Percentiles rank a stretch among this genome's conserved stretches.
These are phyloP conservation scores for Lates japonicus DNA, from an alignment of 2,797 vertebrate species.

Conservation along the genomic window DNA sequence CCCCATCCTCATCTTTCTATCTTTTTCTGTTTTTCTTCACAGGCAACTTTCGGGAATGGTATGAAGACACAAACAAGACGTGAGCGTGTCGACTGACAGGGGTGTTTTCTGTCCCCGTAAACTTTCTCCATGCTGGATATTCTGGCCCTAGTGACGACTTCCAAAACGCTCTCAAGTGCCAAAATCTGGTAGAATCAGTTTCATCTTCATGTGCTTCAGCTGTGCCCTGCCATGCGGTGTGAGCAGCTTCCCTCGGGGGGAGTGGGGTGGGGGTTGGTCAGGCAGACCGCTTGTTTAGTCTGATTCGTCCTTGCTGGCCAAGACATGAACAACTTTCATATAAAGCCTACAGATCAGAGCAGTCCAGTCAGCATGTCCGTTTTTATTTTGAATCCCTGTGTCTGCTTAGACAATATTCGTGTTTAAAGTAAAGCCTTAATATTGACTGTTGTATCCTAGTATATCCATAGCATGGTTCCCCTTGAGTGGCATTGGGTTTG, in stretches of 20 bases:
- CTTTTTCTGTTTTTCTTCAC: slow-evolving; percentile 30
- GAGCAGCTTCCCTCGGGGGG: slow-evolving; percentile 41
- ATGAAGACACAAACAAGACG: slow-evolving; percentile 26
- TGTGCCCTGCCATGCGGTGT: slow-evolving; percentile 37
- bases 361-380: slow-evolving; percentile 52
- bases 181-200: slow-evolving; percentile 52
- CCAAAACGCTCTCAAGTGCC: slow-evolving; percentile 24
- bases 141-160: slow-evolving; percentile 25
- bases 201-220: slow-evolving; percentile 49
- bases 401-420: slow-evolving; percentile 48
- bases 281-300: slow-evolving; percentile 78
- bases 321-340: slow-evolving; percentile 48
- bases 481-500: slow-evolving; percentile 54
- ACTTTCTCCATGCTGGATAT: slow-evolving; percentile 8
- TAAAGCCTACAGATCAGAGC: slow-evolving; percentile 57
- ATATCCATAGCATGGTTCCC: slow-evolving; percentile 75
- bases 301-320: slow-evolving; percentile 40
- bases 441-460: slow-evolving; percentile 40
- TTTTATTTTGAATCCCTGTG: slow-evolving; percentile 62
- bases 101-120: background rate
- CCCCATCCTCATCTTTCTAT: slow-evolving; percentile 29
- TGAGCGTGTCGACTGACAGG: background rate
- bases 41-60: slow-evolving; percentile 47
- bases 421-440: slow-evolving; percentile 63
- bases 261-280: background rate